Percentiles rank a stretch among this genome's conserved stretches.
phyloP scores from a whole-genome alignment of 2,888 invertebrate species.

The Eutolmus rufibarbis region DNA sequence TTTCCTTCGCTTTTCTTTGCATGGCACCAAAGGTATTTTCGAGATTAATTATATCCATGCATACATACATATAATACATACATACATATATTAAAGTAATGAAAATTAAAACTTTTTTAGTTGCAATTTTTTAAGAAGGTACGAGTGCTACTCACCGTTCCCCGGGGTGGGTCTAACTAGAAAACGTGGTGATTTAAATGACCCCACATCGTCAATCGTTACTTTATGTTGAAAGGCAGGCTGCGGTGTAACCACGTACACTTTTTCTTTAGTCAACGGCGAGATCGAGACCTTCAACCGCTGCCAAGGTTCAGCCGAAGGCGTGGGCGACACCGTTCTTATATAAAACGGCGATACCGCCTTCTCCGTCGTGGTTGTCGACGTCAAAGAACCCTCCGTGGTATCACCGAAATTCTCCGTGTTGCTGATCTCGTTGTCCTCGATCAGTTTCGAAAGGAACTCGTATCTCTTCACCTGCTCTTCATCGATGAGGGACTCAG shows the following conservation, averaged over 20 bases:
- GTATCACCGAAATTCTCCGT: background rate
- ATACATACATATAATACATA: too few relatives aligned
- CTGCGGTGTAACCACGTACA: slow-evolving; percentile 84
- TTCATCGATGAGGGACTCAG: background rate
- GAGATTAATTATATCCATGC: too few relatives aligned
- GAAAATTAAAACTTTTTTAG: too few relatives aligned
- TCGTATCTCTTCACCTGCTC: slow-evolving; percentile 44
- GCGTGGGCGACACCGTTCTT: slow-evolving; percentile 46
- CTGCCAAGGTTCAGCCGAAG: slow-evolving; percentile 67
- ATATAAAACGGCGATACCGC: slow-evolving; percentile 52
- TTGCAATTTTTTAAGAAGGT: too few relatives aligned
- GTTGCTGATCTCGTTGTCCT: slow-evolving; percentile 46
- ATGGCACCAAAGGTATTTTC: too few relatives aligned
- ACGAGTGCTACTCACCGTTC: slow-evolving; percentile 51
- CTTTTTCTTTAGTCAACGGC: slow-evolving; percentile 79
- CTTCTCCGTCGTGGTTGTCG: slow-evolving; percentile 40
- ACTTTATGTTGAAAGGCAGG: slow-evolving; percentile 57
- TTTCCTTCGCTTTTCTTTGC: too few relatives aligned
- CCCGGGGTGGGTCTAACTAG: slow-evolving; percentile 66
- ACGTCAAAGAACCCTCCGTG: background rate
- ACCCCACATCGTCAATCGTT: slow-evolving; percentile 48
- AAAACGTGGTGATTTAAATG: slow-evolving; percentile 64
- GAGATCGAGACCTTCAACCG: slow-evolving; percentile 75
- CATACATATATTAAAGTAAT: too few relatives aligned
- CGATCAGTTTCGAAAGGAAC: slow-evolving; percentile 25